Evolutionary conservation across 37 sponge, comb jelly and placozoan genomes (phyloP).

Genomic region (Oscarella lobularis): DNA sequence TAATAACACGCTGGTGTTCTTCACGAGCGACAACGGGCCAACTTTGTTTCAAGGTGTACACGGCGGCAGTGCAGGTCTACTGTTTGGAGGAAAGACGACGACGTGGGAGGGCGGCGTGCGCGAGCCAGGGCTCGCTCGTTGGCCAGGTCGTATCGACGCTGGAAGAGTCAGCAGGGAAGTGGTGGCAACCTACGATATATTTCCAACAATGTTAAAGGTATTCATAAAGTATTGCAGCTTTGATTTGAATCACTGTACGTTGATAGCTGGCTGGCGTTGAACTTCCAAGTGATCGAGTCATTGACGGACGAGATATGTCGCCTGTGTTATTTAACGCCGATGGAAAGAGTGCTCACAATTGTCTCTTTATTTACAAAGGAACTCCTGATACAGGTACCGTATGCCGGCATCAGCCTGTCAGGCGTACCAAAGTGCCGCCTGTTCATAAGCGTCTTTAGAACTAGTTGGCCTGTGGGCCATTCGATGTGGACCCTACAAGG

Average conservation of each 20-base stretch:
- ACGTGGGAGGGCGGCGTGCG: conserved; percentile 10
- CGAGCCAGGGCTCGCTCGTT: not conserved
- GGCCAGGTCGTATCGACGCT: not conserved
- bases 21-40: conserved; percentile 74
- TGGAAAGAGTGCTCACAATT: not conserved
- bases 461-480: conserved; percentile 4
- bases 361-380: conserved; percentile 9
- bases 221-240: too few relatives aligned
- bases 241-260: too few relatives aligned
- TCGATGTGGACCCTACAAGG: conserved; percentile 9
- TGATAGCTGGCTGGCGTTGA: conserved; percentile 1
- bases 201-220: not conserved
- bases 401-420: too few relatives aligned
- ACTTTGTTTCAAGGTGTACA: not conserved
- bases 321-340: not conserved
- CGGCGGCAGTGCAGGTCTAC: conserved; percentile 4
- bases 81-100: conserved; percentile 6
- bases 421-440: too few relatives aligned
- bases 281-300: not conserved
- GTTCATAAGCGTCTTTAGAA: too few relatives aligned
- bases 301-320: conserved; percentile 7
- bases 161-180: not conserved
- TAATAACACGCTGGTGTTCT: conserved; percentile 61
- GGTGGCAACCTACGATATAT: conserved; percentile 4
- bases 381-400: conserved; percentile 1